phyloP scores from a whole-genome alignment of 2,113 vertebrate species.

The Sprattus sprattus region DNA sequence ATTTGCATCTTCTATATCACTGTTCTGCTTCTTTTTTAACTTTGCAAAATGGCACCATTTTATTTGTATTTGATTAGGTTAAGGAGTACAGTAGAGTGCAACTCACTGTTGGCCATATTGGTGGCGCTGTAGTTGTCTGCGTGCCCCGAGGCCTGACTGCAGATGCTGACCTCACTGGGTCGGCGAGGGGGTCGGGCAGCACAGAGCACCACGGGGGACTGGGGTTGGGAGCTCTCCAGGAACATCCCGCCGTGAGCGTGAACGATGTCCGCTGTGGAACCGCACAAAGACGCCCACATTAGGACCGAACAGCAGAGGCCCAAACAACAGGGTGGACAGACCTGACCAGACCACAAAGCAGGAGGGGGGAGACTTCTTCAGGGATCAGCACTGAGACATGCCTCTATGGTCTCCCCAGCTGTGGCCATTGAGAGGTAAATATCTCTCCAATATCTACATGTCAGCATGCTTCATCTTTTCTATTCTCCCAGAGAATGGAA shows the following conservation, averaged over 20 bases:
- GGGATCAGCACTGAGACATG: background rate
- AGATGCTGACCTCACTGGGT: conserved; percentile 91
- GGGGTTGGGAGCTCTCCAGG: conserved; percentile 65
- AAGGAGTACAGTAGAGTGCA: background rate
- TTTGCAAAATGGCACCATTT: background rate
- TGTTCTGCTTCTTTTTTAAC: no score
- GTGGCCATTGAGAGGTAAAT: no score
- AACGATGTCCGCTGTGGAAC: conserved; percentile 65
- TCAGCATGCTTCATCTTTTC: no score
- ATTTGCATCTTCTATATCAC: no score
- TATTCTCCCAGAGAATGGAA: no score
- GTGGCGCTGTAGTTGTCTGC: conserved; percentile 90
- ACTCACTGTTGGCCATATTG: conserved; percentile 95
- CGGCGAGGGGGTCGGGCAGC: conserved; percentile 77
- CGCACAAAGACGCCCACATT: background rate
- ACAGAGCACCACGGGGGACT: conserved; percentile 72
- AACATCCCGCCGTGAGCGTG: conserved; percentile 70
- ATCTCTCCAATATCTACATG: no score
- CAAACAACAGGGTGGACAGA: background rate
- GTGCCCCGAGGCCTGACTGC: conserved; percentile 92
- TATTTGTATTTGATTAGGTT: background rate
- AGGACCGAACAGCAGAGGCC: background rate
- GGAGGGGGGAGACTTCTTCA: background rate
- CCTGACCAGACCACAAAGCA: background rate
- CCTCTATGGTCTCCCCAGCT: no score